These are phyloP conservation scores for Acholoe squamosa DNA, from an alignment of 2,888 invertebrate genomes.

Conservation along the genomic window DNA sequence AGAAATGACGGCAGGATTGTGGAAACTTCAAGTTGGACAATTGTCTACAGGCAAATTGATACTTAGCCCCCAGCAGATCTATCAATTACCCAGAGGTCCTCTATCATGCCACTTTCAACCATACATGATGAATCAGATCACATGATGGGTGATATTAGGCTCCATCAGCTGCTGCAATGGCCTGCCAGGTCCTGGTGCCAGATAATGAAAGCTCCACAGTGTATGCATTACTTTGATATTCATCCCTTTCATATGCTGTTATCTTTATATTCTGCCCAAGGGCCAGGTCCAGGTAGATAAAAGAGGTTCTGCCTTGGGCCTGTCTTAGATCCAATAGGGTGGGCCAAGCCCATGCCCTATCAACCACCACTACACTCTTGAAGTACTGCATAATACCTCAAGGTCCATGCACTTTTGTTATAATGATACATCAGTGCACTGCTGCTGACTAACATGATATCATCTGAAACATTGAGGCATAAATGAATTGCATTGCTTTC, in stretches of 20 bases:
- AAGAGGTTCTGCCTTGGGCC: background rate
- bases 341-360: too few species aligned
- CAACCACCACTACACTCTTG: too few species aligned
- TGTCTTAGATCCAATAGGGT: background rate
- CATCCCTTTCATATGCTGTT: too few species aligned
- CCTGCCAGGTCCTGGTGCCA: background rate
- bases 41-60: conserved; percentile 5
- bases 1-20: too few species aligned
- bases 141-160: conserved; percentile 24
- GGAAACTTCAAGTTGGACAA: background rate
- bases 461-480: background rate
- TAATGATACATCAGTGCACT: too few species aligned
- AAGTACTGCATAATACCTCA: too few species aligned
- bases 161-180: background rate
- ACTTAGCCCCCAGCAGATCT: background rate
- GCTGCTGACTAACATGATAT: background rate
- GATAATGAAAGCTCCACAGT: background rate
- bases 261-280: too few species aligned
- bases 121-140: background rate
- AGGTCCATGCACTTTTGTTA: too few species aligned
- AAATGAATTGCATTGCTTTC: background rate
- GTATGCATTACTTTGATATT: too few species aligned
- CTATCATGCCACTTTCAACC: background rate
- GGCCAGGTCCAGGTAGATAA: background rate
- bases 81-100: background rate